Percentiles rank a stretch among this genome's conserved stretches.
These are phyloP conservation scores for Takifugu rubripes DNA, from an alignment of 2,797 vertebrate genomes.

Conservation along the genomic window DNA sequence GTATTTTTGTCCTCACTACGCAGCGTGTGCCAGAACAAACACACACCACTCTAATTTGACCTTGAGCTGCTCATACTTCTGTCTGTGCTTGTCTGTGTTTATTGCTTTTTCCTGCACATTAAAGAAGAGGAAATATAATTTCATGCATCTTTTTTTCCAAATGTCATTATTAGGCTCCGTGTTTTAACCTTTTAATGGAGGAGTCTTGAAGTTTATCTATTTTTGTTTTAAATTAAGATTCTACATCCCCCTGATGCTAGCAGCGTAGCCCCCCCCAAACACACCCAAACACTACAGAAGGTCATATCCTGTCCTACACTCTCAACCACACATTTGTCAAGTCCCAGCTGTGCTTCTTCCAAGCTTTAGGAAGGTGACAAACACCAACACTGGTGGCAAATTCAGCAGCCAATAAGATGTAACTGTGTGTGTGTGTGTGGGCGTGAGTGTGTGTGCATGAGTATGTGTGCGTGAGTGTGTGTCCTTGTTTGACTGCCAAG, in stretches of 20 bases:
- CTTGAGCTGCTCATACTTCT: constrained; percentile 38
- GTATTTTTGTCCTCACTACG: too few species aligned
- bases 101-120: constrained; percentile 39
- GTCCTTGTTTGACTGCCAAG: constrained; percentile 61
- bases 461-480: constrained; percentile 10
- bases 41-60: constrained; percentile 12
- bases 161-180: neutral
- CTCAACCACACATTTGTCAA: constrained; percentile 51
- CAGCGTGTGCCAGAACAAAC: too few species aligned
- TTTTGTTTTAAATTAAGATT: constrained; percentile 3
- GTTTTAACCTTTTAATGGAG: neutral
- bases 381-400: constrained; percentile 62
- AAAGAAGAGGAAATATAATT: constrained; percentile 13
- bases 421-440: constrained; percentile 24
- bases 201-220: neutral
- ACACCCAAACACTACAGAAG: neutral
- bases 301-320: neutral
- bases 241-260: neutral
- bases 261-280: neutral
- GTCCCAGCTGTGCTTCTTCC: constrained; percentile 62
- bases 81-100: constrained; percentile 9
- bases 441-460: constrained; percentile 19
- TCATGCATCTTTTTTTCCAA: constrained; percentile 4
- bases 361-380: constrained; percentile 61
- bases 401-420: constrained; percentile 65